Evolutionary conservation across 2,888 invertebrate genomes (phyloP).

Genomic region (Xestia rhomboidea): DNA sequence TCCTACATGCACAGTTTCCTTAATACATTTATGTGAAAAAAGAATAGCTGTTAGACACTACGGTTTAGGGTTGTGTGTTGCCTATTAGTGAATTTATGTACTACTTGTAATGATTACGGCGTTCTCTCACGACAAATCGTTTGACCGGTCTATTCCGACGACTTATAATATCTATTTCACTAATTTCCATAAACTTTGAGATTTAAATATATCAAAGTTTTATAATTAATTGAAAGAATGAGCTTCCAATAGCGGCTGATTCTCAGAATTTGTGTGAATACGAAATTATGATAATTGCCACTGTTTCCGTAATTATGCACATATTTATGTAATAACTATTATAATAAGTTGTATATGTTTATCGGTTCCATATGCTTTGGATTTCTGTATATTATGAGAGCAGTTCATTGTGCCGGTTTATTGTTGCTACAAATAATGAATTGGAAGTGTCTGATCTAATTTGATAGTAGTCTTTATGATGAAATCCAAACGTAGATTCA

Average conservation of each 20-base stretch:
- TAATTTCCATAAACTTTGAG: conserved; percentile 18
- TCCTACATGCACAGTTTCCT: not conserved
- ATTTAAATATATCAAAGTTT: conserved; percentile 20
- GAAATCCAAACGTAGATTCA: not conserved
- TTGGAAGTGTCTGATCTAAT: not conserved
- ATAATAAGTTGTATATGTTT: conserved; percentile 47
- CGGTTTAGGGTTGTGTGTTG: not conserved
- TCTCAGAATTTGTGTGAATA: conserved; percentile 52
- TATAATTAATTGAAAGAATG: conserved; percentile 55
- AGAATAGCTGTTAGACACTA: not conserved
- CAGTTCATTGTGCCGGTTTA: conserved; percentile 4
- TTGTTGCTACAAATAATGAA: conserved; percentile 1
- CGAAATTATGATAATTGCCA: conserved; percentile 57
- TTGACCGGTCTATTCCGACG: not conserved
- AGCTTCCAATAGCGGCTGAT: conserved; percentile 24
- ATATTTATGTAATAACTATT: conserved; percentile 42
- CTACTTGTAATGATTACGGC: not conserved
- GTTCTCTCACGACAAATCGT: conserved; percentile 3
- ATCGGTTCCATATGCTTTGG: conserved; percentile 32
- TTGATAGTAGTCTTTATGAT: not conserved
- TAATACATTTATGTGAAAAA: not conserved
- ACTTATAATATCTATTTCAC: conserved; percentile 11
- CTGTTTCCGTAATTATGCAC: conserved; percentile 49
- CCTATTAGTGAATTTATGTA: not conserved
- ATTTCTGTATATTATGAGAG: conserved; percentile 4